A percentile compares a stretch with the other conserved stretches of the same genome.
Evolutionary conservation across 2,888 invertebrate species (phyloP).

Genomic region (Altica lythri): DNA sequence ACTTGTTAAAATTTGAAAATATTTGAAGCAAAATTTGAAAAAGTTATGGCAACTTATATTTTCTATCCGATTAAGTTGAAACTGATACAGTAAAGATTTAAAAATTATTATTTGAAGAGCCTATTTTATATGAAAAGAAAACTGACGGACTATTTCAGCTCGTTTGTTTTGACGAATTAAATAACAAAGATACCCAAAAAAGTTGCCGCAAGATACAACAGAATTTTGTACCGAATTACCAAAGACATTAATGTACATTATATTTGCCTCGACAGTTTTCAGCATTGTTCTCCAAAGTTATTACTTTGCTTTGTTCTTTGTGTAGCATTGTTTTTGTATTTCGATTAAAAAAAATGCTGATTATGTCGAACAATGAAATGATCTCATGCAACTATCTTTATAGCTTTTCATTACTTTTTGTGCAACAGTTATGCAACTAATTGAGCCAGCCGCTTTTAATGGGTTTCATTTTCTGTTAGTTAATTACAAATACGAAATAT

Average conservation of each 20-base stretch:
- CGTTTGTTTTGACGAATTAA: no score
- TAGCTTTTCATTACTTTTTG: conserved; percentile 6
- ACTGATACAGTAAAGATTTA: no score
- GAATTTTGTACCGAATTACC: no score
- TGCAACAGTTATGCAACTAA: conserved; percentile 14
- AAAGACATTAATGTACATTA: conserved; percentile 7
- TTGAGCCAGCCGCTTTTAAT: conserved; percentile 8
- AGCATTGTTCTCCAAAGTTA: conserved; percentile 29
- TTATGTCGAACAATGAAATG: conserved; percentile 25
- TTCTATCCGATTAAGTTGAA: no score
- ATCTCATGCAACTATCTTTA: conserved; percentile 13
- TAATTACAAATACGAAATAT: conserved; percentile 7
- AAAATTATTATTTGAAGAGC: no score
- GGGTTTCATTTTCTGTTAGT: conserved; percentile 1
- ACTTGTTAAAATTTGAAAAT: no score
- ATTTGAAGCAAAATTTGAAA: no score
- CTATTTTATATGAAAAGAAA: no score
- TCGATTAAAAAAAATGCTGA: conserved; percentile 15
- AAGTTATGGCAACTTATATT: no score
- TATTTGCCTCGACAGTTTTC: conserved; percentile 17
- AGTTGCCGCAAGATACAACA: no score
- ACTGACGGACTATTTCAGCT: no score
- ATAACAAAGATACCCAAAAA: no score
- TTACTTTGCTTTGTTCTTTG: conserved; percentile 26
- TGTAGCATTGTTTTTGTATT: conserved; percentile 23